Conservation (phyloP, 2,113 vertebrate species). For the Hippoglossus stenolepis region DNA sequence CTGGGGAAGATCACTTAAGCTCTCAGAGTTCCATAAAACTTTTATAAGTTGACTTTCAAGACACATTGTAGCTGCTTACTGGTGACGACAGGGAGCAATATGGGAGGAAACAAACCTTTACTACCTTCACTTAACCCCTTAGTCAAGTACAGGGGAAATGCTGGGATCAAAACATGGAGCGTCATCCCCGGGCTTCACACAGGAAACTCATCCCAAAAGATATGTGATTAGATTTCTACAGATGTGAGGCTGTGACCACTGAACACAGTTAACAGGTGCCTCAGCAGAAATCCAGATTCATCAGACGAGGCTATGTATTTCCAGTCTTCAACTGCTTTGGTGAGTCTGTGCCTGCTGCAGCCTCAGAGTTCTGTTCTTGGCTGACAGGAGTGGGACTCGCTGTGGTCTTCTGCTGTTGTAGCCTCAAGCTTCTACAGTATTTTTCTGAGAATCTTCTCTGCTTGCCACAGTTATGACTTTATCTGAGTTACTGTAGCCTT, state of each 20-base stretch:
- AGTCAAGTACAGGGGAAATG: conserved; percentile 80
- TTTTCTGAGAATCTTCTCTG: background rate
- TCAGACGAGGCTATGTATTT: background rate
- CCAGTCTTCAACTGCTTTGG: background rate
- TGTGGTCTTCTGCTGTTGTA: background rate
- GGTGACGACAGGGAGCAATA: conserved; percentile 87
- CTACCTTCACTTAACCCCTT: conserved; percentile 87
- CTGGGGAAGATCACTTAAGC: conserved; percentile 91
- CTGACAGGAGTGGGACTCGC: background rate
- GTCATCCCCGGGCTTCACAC: conserved; percentile 16
- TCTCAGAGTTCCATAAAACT: conserved; percentile 92
- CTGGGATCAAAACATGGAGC: conserved; percentile 83
- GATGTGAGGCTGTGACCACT: background rate
- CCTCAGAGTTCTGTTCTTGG: no score
- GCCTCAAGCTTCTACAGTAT: background rate
- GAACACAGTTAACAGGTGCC: background rate
- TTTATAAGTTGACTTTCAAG: conserved; percentile 95
- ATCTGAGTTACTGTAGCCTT: background rate
- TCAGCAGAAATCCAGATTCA: background rate
- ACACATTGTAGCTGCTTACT: conserved; percentile 88
- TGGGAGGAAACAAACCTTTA: conserved; percentile 86
- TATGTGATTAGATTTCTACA: conserved; percentile 19
- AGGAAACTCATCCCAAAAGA: conserved; percentile 20
- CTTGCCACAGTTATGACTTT: background rate
- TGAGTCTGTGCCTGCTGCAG: background rate